Conservation (phyloP, 1,140 invertebrate genomes). For the Caenorhabditis tropicalis region DNA sequence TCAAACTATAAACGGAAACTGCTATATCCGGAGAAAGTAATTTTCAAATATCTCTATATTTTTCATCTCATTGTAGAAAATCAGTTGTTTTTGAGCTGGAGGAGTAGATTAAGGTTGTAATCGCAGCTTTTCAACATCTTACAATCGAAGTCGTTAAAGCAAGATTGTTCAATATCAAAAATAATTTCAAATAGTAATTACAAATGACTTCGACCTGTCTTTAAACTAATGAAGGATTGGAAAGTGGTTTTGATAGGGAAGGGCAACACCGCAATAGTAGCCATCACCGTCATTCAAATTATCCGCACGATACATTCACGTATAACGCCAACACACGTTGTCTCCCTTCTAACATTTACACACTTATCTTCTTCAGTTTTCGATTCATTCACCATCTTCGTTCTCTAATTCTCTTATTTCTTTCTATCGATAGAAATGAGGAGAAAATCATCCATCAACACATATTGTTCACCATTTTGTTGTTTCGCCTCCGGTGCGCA, state of each 20-base stretch:
- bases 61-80: too few species aligned
- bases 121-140: too few species aligned
- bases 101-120: too few species aligned
- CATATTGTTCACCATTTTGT: conserved; percentile 24
- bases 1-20: background rate
- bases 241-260: background rate
- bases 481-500: background rate
- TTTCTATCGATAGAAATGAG: background rate
- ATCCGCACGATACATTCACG: background rate
- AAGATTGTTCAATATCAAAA: too few species aligned
- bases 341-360: background rate
- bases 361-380: background rate
- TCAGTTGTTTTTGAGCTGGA: too few species aligned
- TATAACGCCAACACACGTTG: background rate
- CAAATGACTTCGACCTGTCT: too few species aligned
- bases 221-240: background rate
- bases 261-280: background rate
- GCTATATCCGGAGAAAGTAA: background rate
- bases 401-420: background rate
- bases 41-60: too few species aligned
- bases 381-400: background rate
- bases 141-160: too few species aligned
- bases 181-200: too few species aligned
- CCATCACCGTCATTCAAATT: background rate
- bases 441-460: background rate